Conservation (phyloP, 2,797 vertebrate genomes). For the Hapalemur alaotrensis region DNA sequence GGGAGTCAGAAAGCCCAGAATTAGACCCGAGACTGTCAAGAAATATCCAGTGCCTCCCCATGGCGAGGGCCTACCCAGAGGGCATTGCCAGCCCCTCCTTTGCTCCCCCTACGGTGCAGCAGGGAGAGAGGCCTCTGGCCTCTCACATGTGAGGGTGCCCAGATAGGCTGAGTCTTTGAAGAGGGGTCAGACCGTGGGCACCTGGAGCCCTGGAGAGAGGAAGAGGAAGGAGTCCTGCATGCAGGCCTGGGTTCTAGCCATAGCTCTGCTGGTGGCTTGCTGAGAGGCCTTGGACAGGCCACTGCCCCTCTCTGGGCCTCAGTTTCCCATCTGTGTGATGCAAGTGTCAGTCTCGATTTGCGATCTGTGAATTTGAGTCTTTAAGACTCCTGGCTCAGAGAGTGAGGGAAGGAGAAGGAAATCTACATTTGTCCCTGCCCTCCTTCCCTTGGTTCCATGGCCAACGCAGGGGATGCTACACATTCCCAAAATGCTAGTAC, state of each 20-base stretch:
- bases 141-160: background rate
- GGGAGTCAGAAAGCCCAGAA: slow-evolving; percentile 1
- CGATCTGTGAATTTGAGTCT: background rate
- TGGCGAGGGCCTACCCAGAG: background rate
- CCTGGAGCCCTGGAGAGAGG: background rate
- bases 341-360: background rate
- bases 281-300: background rate
- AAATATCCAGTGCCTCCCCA: background rate
- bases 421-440: background rate
- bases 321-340: background rate
- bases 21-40: background rate
- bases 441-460: background rate
- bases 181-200: background rate
- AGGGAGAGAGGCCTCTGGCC: background rate
- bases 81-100: background rate
- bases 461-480: background rate
- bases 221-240: background rate
- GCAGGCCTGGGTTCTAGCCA: background rate
- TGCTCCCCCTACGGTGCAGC: background rate
- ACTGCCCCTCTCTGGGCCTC: background rate
- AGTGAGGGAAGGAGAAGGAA: background rate
- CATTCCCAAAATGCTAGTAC: background rate
- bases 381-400: background rate
- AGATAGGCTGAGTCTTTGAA: background rate
- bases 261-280: background rate